Conservation (phyloP, 30 jellyfish, hydroid and myxozoan species). For the Aurelia sp. region DNA sequence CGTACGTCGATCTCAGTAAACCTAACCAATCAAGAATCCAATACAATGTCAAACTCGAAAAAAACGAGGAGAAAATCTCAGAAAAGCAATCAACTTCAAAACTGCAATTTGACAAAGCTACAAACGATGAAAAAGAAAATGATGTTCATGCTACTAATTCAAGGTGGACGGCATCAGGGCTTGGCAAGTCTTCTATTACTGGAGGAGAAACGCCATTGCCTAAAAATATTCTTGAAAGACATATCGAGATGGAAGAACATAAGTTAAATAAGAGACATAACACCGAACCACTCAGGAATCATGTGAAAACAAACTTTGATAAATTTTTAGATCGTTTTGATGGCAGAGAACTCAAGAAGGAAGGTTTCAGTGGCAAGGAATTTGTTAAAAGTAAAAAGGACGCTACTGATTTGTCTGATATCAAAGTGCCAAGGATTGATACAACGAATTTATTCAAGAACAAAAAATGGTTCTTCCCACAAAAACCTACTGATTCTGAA, state of each 20-base stretch:
- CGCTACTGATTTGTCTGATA: not conserved
- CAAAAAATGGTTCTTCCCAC: not conserved
- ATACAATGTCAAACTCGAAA: constrained; percentile 28
- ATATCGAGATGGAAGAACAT: constrained; percentile 23
- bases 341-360: not conserved
- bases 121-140: not conserved
- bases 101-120: constrained; percentile 32
- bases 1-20: constrained; percentile 54
- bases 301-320: not conserved
- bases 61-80: constrained; percentile 13
- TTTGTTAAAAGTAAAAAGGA: not conserved
- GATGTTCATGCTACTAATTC: not conserved
- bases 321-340: not conserved
- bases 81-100: not conserved
- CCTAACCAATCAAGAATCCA: constrained; percentile 42
- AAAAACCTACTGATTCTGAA: not conserved
- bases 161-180: not conserved
- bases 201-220: constrained; percentile 34
- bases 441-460: not conserved
- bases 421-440: not conserved
- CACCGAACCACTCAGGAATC: not conserved
- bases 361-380: not conserved
- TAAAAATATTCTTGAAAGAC: constrained; percentile 48
- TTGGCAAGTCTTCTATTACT: not conserved
- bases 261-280: not conserved